Evolutionary conservation across 2,797 vertebrate genomes (phyloP), one percentile per base, ranked within the genome.

Genomic region (Apogon hyalosoma): DNA sequence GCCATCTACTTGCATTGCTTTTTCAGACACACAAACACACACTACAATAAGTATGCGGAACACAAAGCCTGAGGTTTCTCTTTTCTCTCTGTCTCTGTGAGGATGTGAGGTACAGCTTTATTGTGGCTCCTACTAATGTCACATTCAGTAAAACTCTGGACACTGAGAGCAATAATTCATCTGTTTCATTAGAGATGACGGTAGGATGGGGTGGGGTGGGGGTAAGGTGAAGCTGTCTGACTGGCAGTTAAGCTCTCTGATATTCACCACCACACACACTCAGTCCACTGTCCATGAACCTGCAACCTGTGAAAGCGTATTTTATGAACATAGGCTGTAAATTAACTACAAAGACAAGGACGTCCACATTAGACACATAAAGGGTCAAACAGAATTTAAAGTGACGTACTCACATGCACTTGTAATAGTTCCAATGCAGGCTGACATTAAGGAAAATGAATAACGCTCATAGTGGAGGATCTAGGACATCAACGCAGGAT

Each of bases 161-260:
- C 69, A 77, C 47, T 47, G 16, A 10, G 11, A 61, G 73, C 52
- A 73, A 74, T 88, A 85, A 87, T 81, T 88, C 68, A 90, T 79
- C 68, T 52, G 58, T 83, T 91, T 87, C 82, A 87, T 82, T 88
- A 80, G 46, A 58, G 76, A 54, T 76, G 72, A 79, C 64, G 76
- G 55, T 47, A 42, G 53, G 63, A 57, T 67, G 75, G 31, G 51
- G 15, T 24, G n/a, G 13, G 36, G 2, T 24, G 4, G 28, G n/a
- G 7, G 13, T 21, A 54, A 47, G 21, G 58, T 57, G 60, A 52
- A 57, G 40, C 11, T 47, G 28, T 58, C 55, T 73, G 63, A 55
- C 55, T 63, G 63, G 28, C 47, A 38, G 46, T 62, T 63, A 6
- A 40, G n/a, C 45, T 51, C 33, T 68, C 63, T 54, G 45, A 68